Base-by-base conservation (phyloP, 2,888 invertebrate species). In the Andricus curvator region DNA sequence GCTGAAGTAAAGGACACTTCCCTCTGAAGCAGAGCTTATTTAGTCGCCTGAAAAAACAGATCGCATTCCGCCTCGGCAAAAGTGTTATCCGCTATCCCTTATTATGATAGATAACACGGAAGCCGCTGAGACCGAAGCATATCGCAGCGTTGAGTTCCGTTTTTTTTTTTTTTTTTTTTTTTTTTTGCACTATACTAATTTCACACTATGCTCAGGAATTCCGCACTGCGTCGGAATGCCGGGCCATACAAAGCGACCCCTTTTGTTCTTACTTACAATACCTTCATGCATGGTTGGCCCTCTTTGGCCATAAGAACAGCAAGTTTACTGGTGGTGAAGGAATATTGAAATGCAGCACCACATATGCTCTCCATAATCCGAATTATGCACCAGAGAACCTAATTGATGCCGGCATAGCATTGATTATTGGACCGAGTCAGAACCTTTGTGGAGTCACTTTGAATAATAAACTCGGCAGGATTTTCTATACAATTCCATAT, bases 211-310 rank as follows among this genome's bases (percentile, higher is more conserved):
- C 67, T 44, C 67, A 41, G 67, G 44, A 68, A 68, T 68, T 68
- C 67, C 67, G 67, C 67, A 68, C 67, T 68, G 67, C 67, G 67
- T 68, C 67, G 37, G 67, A 68, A 68, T 68, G n/a, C 41, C 4
- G 62, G 22, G 67, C 44, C 44, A 68, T 2, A 68, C 15, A 68
- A 41, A 68, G 41, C 41, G 15, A 22, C 13, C 33, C 44, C 67
- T 25, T 68, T 68, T 68, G 67, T 68, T 68, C 67, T 68, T 68
- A 68, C 22, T 22, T n/a, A 68, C 44, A 68, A 68, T 68, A 13
- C 37, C n/a, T 11, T 22, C 67, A 41, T 68, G 67, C 44, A 62
- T 25, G 62, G 9, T 62, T 62, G 25, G 25, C 25, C 22, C 62
- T 62, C 25, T 25, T 62, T 62, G 25, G 25, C 62, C 62, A 25